These are phyloP conservation scores for Bungarus multicinctus DNA, from an alignment of 2,113 vertebrate genomes.

Conservation along the genomic window DNA sequence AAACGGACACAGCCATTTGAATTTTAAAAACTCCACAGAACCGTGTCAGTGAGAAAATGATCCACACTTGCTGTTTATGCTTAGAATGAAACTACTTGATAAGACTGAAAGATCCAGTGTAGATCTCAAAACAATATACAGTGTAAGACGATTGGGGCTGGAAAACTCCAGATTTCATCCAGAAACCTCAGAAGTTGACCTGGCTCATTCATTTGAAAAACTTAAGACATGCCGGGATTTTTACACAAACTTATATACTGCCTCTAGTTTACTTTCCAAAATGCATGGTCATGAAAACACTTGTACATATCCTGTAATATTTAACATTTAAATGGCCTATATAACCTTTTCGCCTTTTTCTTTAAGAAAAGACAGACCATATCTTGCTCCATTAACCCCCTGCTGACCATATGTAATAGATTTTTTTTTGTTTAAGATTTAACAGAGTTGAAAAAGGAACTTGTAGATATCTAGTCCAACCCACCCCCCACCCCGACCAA, in stretches of 20 bases:
- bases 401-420: too few relatives aligned
- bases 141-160: neutral
- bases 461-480: too few relatives aligned
- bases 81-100: neutral
- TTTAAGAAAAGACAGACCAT: too few relatives aligned
- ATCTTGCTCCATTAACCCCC: too few relatives aligned
- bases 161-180: neutral
- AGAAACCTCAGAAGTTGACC: neutral
- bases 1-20: constrained; percentile 14
- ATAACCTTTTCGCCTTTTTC: too few relatives aligned
- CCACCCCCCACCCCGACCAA: too few relatives aligned
- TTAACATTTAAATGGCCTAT: neutral
- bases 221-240: neutral
- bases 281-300: neutral
- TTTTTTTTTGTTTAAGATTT: too few relatives aligned
- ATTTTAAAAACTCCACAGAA: neutral
- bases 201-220: neutral
- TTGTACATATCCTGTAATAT: neutral
- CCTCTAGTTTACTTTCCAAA: neutral
- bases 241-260: neutral
- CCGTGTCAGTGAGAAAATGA: neutral
- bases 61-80: neutral
- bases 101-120: neutral
- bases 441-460: too few relatives aligned
- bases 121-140: neutral